These are phyloP conservation scores for Cardiocondyla obscurior DNA, from an alignment of 1,140 invertebrate genomes.

Conservation along the genomic window DNA sequence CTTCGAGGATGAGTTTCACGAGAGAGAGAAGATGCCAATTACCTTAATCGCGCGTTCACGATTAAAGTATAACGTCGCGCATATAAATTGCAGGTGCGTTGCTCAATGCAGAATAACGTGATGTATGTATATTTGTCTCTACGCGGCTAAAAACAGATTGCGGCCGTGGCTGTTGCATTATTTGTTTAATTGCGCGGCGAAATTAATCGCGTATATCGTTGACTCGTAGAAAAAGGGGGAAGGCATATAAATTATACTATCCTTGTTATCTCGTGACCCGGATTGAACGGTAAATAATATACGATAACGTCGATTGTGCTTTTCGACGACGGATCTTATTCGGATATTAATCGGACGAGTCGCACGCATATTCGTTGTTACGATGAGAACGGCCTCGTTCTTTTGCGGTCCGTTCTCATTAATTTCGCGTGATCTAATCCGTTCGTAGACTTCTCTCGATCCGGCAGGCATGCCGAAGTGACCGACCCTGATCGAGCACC, in stretches of 20 bases:
- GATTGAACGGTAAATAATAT: neutral
- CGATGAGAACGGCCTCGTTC: neutral
- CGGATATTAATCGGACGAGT: conserved; percentile 10
- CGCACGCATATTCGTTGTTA: neutral
- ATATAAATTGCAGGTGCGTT: neutral
- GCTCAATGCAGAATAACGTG: neutral
- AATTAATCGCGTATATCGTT: conserved; percentile 14
- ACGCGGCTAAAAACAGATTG: neutral
- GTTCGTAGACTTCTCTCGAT: conserved; percentile 24
- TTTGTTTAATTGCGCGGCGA: neutral
- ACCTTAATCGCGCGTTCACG: neutral
- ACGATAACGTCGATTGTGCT: neutral
- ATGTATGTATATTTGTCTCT: conserved; percentile 22
- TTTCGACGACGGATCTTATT: neutral
- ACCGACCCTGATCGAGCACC: conserved; percentile 60
- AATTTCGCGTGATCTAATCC: conserved; percentile 38
- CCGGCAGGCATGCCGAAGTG: conserved; percentile 15
- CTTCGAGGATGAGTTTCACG: neutral
- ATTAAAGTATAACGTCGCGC: neutral
- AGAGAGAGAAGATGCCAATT: neutral
- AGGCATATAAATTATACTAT: neutral
- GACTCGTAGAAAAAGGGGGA: neutral
- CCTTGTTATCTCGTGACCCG: neutral
- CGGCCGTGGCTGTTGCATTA: neutral
- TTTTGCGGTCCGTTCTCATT: conserved; percentile 9